Evolutionary conservation across 37 sponge, comb jelly and placozoan genomes (phyloP).

Genomic region (Theonella swinhoei): DNA sequence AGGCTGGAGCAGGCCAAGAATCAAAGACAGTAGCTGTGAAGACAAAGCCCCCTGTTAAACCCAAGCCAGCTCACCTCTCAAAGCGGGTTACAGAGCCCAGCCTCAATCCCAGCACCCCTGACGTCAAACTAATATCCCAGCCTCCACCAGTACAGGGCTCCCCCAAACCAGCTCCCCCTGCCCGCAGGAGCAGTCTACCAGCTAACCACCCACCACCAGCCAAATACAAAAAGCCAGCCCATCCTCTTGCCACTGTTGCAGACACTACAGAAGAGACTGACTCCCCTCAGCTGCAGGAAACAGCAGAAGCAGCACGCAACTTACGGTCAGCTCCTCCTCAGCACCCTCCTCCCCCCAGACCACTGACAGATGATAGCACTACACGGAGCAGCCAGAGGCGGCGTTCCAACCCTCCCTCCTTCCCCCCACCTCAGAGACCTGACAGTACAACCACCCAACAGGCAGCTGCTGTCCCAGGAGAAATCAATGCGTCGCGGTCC

Average conservation of each 20-base stretch:
- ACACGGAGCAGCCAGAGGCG: neutral
- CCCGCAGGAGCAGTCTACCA: conserved; percentile 22
- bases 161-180: conserved; percentile 30
- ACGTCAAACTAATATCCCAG: neutral
- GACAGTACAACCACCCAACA: neutral
- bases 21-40: neutral
- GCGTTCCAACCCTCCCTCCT: neutral
- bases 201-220: neutral
- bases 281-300: neutral
- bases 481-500: neutral
- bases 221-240: neutral
- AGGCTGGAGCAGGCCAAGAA: neutral
- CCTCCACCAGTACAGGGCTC: neutral
- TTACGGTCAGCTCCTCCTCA: conserved; percentile 17
- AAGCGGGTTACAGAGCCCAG: neutral
- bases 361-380: conserved; percentile 1
- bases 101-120: neutral
- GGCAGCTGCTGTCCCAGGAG: neutral
- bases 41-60: conserved; percentile 15
- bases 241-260: neutral
- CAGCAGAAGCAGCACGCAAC: neutral
- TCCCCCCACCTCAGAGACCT: neutral
- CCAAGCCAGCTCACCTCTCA: conserved; percentile 11
- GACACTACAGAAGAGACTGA: conserved; percentile 3
- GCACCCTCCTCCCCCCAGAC: conserved; percentile 45